Conservation (phyloP, 2,888 invertebrate genomes). For the Sisyra nigra region DNA sequence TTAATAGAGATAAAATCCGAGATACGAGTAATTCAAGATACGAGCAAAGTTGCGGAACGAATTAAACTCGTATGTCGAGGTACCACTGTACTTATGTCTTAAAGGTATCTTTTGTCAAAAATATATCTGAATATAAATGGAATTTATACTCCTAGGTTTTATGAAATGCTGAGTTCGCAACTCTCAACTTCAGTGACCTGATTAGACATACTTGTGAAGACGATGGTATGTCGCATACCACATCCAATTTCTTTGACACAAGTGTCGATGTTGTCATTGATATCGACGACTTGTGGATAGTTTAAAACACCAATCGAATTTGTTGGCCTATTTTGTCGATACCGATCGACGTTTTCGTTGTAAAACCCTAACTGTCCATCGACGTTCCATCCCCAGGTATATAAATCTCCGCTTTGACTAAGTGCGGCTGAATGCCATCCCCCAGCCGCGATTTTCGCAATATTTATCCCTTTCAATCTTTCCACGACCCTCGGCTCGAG, state of each 20-base stretch:
- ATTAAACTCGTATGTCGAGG: too few species aligned
- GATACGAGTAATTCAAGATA: too few species aligned
- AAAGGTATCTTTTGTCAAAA: too few species aligned
- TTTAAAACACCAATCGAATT: conserved; percentile 29
- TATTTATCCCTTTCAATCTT: conserved; percentile 57
- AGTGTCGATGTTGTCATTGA: conserved; percentile 21
- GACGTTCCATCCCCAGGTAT: conserved; percentile 86
- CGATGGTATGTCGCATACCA: conserved; percentile 61
- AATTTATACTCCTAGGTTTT: too few species aligned
- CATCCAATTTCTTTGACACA: conserved; percentile 41
- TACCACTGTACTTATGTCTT: too few species aligned
- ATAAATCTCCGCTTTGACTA: conserved; percentile 66
- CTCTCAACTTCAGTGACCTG: too few species aligned
- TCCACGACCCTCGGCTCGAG: conserved; percentile 49
- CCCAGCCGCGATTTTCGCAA: conserved; percentile 55
- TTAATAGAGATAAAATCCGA: too few species aligned
- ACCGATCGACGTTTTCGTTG: conserved; percentile 22
- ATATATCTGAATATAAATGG: too few species aligned
- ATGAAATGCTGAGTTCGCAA: too few species aligned
- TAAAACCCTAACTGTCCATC: conserved; percentile 67
- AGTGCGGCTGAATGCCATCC: conserved; percentile 79
- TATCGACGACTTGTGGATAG: conserved; percentile 33
- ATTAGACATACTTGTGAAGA: conserved; percentile 42
- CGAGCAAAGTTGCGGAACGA: too few species aligned
- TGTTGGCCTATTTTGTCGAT: conserved; percentile 12